phyloP scores from a whole-genome alignment of 2,797 vertebrate genomes.

The Channallabes apus region DNA sequence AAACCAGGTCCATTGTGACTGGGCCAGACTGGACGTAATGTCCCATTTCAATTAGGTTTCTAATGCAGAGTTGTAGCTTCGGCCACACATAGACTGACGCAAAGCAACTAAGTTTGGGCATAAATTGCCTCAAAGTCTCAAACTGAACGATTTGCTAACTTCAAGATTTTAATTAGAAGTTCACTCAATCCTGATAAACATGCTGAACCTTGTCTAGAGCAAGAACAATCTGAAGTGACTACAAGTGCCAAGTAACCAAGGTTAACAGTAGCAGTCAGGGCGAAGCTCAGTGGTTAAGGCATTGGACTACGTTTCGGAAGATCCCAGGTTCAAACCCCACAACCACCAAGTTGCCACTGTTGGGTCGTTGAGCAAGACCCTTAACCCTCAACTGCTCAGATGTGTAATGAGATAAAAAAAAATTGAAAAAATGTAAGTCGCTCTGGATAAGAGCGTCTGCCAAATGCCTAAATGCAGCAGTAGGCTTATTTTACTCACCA shows the following conservation, averaged over 20 bases:
- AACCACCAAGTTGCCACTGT: too few species aligned
- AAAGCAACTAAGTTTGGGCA: constrained; percentile 51
- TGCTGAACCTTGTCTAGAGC: neutral
- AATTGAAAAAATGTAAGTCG: too few species aligned
- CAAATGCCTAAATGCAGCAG: too few species aligned
- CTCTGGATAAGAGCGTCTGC: too few species aligned
- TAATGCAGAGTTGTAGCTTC: constrained; percentile 66
- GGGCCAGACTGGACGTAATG: constrained; percentile 61
- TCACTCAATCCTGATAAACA: constrained; percentile 10
- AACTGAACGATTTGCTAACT: constrained; percentile 13
- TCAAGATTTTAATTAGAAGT: neutral
- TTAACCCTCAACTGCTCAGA: too few species aligned
- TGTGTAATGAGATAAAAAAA: too few species aligned
- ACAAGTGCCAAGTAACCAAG: too few species aligned
- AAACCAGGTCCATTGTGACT: constrained; percentile 51
- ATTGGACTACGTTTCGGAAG: too few species aligned
- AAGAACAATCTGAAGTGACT: neutral
- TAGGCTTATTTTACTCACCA: neutral
- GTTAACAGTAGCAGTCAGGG: neutral
- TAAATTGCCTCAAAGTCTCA: constrained; percentile 62
- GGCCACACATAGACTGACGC: constrained; percentile 64
- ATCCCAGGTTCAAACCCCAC: too few species aligned
- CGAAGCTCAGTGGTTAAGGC: too few species aligned
- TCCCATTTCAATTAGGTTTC: constrained; percentile 66
- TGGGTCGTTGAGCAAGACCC: too few species aligned